Conservation (phyloP, 2,797 vertebrate genomes). For the Lacerta viridis region DNA sequence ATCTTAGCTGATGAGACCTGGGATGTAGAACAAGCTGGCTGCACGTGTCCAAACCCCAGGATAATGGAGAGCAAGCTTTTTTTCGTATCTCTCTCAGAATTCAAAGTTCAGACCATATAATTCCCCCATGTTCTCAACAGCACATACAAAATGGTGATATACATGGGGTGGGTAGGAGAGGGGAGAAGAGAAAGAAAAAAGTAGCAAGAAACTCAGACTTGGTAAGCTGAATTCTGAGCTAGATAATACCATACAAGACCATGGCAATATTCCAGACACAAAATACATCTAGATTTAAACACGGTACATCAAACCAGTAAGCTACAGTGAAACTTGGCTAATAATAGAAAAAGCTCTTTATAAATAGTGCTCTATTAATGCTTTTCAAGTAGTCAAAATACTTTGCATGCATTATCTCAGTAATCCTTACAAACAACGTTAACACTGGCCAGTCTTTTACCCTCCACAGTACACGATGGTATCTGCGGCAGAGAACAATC, state of each 20-base stretch:
- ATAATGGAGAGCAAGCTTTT: too few relatives aligned
- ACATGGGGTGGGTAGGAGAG: not conserved
- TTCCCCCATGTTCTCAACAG: not conserved
- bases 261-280: not conserved
- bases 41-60: not conserved
- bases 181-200: not conserved
- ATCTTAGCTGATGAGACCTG: constrained; percentile 37
- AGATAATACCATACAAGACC: not conserved
- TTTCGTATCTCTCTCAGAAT: not conserved
- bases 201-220: not conserved
- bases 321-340: not conserved
- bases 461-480: not conserved
- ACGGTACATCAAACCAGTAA: not conserved
- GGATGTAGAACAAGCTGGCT: constrained; percentile 40
- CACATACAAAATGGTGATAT: not conserved
- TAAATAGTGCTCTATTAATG: not conserved
- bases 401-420: not conserved
- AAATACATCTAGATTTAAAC: not conserved
- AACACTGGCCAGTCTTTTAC: not conserved
- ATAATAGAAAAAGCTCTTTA: not conserved
- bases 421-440: not conserved
- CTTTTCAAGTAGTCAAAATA: not conserved
- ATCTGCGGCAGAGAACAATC: not conserved
- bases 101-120: not conserved
- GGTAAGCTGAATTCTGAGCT: not conserved